Evolutionary conservation across 1,140 invertebrate genomes (phyloP).

Genomic region (Phymorhynchus buccinoides): DNA sequence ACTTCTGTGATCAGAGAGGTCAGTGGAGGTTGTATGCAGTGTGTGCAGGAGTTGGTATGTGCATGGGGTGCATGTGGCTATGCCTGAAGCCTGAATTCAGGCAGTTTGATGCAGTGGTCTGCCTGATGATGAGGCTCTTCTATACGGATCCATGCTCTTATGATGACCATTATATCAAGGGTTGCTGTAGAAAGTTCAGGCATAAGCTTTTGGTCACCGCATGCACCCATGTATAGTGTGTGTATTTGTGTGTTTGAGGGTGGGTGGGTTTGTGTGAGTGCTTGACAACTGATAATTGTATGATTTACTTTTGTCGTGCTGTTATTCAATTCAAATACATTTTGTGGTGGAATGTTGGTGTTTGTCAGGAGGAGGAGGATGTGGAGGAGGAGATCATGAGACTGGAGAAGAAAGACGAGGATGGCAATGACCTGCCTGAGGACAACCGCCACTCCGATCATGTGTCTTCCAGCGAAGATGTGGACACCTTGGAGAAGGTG

Average conservation of each 20-base stretch:
- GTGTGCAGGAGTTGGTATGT: neutral
- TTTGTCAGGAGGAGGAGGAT: slow-evolving; percentile 39
- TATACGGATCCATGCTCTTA: too few species aligned
- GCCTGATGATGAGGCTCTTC: too few species aligned
- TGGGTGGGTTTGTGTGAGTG: neutral
- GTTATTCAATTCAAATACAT: too few species aligned
- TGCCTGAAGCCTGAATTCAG: too few species aligned
- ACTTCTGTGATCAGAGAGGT: slow-evolving; percentile 14
- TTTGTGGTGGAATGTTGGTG: neutral
- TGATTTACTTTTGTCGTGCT: too few species aligned
- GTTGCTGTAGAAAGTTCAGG: too few species aligned
- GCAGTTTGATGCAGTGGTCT: too few species aligned
- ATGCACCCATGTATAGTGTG: too few species aligned
- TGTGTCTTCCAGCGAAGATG: slow-evolving; percentile 37
- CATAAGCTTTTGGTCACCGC: too few species aligned
- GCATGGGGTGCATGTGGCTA: too few species aligned
- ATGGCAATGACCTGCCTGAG: slow-evolving; percentile 8
- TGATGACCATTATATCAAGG: too few species aligned
- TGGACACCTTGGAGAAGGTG: slow-evolving; percentile 62
- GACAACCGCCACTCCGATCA: slow-evolving; percentile 34
- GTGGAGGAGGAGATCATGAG: slow-evolving; percentile 40
- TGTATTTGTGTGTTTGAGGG: neutral
- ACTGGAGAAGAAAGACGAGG: slow-evolving; percentile 35
- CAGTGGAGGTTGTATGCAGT: neutral
- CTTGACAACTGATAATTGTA: too few species aligned